Base-by-base conservation (phyloP, 92 coral and sea anemone species). In the Scolanthus callimorphus region DNA sequence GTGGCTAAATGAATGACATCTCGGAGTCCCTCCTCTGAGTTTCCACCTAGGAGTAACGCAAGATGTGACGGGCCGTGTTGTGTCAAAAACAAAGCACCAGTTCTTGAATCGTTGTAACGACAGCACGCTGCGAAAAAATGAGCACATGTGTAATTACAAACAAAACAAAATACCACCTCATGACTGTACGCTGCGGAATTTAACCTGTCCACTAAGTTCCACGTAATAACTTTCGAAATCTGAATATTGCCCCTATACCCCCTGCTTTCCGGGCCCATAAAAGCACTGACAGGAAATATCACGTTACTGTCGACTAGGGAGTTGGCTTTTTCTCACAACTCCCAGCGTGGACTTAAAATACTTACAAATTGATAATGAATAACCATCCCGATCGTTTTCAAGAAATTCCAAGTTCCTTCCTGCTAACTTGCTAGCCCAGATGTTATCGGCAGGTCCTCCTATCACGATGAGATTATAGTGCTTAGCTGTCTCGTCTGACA, bases 1-100 rank as follows among this genome's bases (percentile, higher is more conserved):
- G 90, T 84, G 55, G 96, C 96, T 27, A 88, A 65, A 46, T 73
- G 77, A 4, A 89, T 69, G 51, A 78, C 83, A 71, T 94, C 96
- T 55, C 80, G 78, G 3, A 94, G 72, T 11, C 94, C 92, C 20
- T 62, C 83, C 11, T 88, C 63, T 4, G 99, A 94, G 54, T 85
- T 94, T 51, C 96, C 99, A 29, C 96, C 73, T 41, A 94, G 65
- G 12, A 94, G 63, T n/a, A 94, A 68, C 23, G 99, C 94, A 31
- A 94, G 76, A 17, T 84, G 89, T 10, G 79, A 76, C 19, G 86
- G 80, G 19, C 84, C 77, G 43, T 94, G 99, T 0, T 96, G 99
- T 31, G 89, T 87, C 65, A 94, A 75, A 68, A 79, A 94, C 23
- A 94, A 49, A 20, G 86, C 81, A 23, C 99, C 99, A 43, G 89